phyloP scores from a whole-genome alignment of 1,140 invertebrate species.

The Centruroides vittatus region DNA sequence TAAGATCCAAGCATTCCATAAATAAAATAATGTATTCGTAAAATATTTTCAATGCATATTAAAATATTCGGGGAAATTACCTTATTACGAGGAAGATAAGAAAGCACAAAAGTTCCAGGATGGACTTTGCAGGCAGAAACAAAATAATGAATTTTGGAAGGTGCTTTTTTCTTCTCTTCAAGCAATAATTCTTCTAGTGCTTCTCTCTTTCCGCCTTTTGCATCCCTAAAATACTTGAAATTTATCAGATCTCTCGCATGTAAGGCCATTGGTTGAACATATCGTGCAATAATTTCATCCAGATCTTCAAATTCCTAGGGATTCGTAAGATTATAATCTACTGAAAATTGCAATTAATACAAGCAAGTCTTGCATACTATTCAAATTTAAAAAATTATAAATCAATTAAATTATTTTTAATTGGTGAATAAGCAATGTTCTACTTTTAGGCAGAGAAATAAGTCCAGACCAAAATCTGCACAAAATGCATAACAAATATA shows the following conservation, averaged over 20 bases:
- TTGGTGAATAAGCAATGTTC: too few relatives aligned
- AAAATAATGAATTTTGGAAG: slow-evolving; percentile 80
- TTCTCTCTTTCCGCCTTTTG: slow-evolving; percentile 37
- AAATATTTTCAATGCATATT: too few relatives aligned
- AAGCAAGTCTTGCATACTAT: too few relatives aligned
- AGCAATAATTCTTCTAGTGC: slow-evolving; percentile 73
- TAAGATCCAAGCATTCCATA: too few relatives aligned
- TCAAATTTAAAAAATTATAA: too few relatives aligned
- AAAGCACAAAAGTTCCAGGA: slow-evolving; percentile 89
- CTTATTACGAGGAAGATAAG: slow-evolving; percentile 73
- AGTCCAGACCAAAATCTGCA: too few relatives aligned
- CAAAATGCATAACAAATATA: too few relatives aligned
- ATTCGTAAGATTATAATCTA: slow-evolving; percentile 21
- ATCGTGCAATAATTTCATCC: slow-evolving; percentile 95
- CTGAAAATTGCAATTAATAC: too few relatives aligned
- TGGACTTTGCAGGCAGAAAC: slow-evolving; percentile 72
- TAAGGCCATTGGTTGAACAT: slow-evolving; percentile 90
- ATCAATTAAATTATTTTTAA: too few relatives aligned
- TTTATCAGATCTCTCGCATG: slow-evolving; percentile 76
- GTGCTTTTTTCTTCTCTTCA: slow-evolving; percentile 70
- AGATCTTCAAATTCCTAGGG: slow-evolving; percentile 84
- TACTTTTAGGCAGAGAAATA: too few relatives aligned
- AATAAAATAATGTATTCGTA: too few relatives aligned
- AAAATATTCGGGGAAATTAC: neutral
- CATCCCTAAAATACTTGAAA: slow-evolving; percentile 46